Evolutionary conservation across 2,113 vertebrate genomes (phyloP), one percentile per base, ranked within the genome.

Genomic region (Rhegmatorhina hoffmannsi): DNA sequence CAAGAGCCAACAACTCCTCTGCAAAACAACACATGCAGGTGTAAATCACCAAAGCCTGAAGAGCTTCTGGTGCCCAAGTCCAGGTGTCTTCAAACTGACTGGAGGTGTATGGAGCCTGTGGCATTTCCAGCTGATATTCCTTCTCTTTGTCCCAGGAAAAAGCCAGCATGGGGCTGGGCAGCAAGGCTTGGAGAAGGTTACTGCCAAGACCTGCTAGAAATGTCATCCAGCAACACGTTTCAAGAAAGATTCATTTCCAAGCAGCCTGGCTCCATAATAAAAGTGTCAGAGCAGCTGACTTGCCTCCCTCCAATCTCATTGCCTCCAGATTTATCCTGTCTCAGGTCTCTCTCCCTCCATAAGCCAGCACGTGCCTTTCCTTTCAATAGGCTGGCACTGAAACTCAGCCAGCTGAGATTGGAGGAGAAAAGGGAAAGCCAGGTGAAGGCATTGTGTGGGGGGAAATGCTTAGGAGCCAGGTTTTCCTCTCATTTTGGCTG

Each of bases 271-370:
- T 96, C 93, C 72, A 52, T 75, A 94, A 96, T 92, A 93, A 93
- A 96, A 94, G 88, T 58, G 75, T 90, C 93, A 90, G 56, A 84
- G 88, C 52, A 95, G 79, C 76, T 60, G 86, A 86, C 83, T 90
- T 86, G 66, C 88, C 82, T 92, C 49, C 63, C 68, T 40, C 46
- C 19, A 38, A 18, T 55, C 76, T 93, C 85, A 78, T 1, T 73
- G 77, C 84, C 83, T 95, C 81, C 84, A 94, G 92, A 90, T 93
- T 95, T 93, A 92, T 94, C 90, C 93, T 78, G 70, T 90, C 73
- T 79, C 69, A 24, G 90, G 88, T 95, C 86, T 86, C 92, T 77
- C 78, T 90, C 59, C 84, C 44, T 81, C 79, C 3, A 1, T 49
- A 88, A 95, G 59, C 66, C 74, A 92, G 87, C 95, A 92, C 49